Evolutionary conservation across 2,888 invertebrate genomes (phyloP).

Genomic region (Escarpia spicata): DNA sequence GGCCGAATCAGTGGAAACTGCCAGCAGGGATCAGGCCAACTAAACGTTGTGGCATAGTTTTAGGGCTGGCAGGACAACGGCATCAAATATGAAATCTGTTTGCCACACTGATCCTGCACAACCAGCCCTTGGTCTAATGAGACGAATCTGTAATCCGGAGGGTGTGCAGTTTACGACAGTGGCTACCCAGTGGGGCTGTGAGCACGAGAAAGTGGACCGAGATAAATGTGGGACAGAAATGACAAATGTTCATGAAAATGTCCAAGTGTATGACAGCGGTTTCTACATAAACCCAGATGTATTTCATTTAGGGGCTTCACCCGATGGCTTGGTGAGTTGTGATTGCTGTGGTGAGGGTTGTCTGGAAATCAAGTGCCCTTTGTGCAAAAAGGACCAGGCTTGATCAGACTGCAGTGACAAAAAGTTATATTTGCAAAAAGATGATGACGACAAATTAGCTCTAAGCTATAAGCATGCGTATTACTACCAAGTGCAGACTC

Average conservation of each 20-base stretch:
- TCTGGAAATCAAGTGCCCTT: too few relatives aligned
- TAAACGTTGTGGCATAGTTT: background rate
- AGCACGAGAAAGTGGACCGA: background rate
- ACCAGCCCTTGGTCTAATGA: background rate
- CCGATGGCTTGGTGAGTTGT: conserved; percentile 33
- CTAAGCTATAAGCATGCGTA: too few relatives aligned
- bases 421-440: too few relatives aligned
- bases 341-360: too few relatives aligned
- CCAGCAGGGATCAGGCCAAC: background rate
- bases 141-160: background rate
- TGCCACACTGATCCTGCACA: background rate
- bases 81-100: background rate
- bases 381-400: too few relatives aligned
- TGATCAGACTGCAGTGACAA: too few relatives aligned
- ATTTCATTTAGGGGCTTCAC: conserved; percentile 18
- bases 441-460: too few relatives aligned
- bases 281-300: conserved; percentile 14
- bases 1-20: background rate
- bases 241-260: background rate
- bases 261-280: conserved; percentile 7
- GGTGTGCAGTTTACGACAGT: background rate
- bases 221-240: background rate
- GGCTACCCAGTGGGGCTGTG: conserved; percentile 13
- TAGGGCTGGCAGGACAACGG: background rate
- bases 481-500: too few relatives aligned